A percentile compares a stretch with the other conserved stretches of the same genome.
Evolutionary conservation across 2,113 vertebrate genomes (phyloP).

Genomic region (Caranx melampygus): DNA sequence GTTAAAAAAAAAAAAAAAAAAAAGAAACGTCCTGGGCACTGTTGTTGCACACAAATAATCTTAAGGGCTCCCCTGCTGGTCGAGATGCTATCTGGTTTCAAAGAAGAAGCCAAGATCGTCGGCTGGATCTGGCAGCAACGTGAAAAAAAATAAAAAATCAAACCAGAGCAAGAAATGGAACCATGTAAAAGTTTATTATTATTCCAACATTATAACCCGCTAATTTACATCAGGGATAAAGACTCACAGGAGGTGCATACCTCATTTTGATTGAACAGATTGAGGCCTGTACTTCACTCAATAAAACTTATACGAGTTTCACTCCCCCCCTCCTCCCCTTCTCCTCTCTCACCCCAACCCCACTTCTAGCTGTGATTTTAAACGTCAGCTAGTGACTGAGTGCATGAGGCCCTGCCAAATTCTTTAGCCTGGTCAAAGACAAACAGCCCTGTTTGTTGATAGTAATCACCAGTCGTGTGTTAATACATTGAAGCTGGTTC

Average conservation of each 20-base stretch:
- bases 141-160: conserved; percentile 3
- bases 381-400: conserved; percentile 41
- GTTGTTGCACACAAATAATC: conserved; percentile 54
- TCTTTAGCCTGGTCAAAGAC: conserved; percentile 63
- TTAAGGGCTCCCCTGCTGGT: conserved; percentile 28
- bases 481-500: conserved; percentile 47
- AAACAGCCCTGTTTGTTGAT: conserved; percentile 69
- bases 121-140: conserved; percentile 27
- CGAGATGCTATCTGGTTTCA: conserved; percentile 60
- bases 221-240: conserved; percentile 35
- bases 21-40: conserved; percentile 19
- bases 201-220: conserved; percentile 10
- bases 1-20: conserved; percentile 21
- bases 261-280: conserved; percentile 10
- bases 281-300: conserved; percentile 5
- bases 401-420: conserved; percentile 54
- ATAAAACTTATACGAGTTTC: conserved; percentile 17
- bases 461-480: conserved; percentile 59
- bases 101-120: conserved; percentile 42
- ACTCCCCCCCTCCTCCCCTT: background rate
- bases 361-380: conserved; percentile 57
- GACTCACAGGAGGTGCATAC: conserved; percentile 13
- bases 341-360: too few relatives aligned
- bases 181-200: conserved; percentile 37
- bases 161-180: background rate